Evolutionary conservation across 1,140 invertebrate species (phyloP).

Genomic region (Dryas iulia): DNA sequence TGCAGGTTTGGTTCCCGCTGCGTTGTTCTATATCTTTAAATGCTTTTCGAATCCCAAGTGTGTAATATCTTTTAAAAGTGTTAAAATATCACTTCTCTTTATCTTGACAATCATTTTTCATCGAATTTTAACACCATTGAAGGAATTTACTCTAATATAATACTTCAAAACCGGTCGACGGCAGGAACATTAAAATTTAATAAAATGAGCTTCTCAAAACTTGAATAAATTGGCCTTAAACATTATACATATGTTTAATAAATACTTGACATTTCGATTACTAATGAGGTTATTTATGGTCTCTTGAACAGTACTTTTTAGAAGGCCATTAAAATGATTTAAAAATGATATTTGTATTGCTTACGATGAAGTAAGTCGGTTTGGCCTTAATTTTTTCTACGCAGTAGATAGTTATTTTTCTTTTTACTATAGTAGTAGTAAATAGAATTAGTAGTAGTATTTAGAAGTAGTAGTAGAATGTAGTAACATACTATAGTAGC

Average conservation of each 20-base stretch:
- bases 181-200: neutral
- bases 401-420: neutral
- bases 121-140: no score
- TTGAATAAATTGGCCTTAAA: neutral
- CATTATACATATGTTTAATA: neutral
- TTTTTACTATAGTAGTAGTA: no score
- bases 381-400: neutral
- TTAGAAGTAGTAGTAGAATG: no score
- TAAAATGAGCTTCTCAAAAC: neutral
- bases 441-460: no score
- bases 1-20: no score
- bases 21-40: no score
- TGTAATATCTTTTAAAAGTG: no score
- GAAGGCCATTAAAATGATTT: neutral
- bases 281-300: neutral
- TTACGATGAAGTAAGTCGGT: neutral
- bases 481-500: no score
- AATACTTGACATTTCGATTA: neutral
- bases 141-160: no score
- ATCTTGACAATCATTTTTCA: no score
- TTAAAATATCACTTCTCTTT: no score
- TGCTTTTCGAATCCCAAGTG: no score
- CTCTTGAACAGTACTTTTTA: neutral
- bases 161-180: neutral
- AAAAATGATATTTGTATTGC: neutral